Evolutionary conservation across 2,797 vertebrate genomes (phyloP).

Genomic region (Corythornis leucogaster): DNA sequence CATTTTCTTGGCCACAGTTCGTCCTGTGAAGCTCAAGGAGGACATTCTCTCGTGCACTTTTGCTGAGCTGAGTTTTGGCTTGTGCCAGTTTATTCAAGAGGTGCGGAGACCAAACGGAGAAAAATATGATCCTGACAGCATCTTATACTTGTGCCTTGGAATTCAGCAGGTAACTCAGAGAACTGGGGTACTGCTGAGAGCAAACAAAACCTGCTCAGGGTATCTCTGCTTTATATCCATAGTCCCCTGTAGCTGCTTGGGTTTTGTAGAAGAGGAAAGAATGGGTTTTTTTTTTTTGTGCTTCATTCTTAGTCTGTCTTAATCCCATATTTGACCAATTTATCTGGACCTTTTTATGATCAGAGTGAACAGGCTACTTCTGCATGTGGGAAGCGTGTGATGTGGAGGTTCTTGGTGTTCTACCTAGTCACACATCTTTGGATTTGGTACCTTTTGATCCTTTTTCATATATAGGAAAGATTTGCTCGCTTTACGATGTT

Average conservation of each 20-base stretch:
- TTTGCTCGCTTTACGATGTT: neutral
- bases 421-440: neutral
- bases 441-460: neutral
- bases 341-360: neutral
- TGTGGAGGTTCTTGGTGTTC: neutral
- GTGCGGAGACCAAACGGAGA: constrained; percentile 91
- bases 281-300: neutral
- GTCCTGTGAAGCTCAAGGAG: constrained; percentile 89
- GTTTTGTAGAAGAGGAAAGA: neutral
- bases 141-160: constrained; percentile 98
- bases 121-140: constrained; percentile 90
- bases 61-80: constrained; percentile 93
- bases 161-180: constrained; percentile 90
- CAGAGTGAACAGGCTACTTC: neutral
- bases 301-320: neutral
- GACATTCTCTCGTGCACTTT: constrained; percentile 92
- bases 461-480: neutral
- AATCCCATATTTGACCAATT: neutral
- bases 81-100: constrained; percentile 93
- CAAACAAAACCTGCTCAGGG: neutral
- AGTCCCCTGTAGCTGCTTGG: neutral
- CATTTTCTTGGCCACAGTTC: constrained; percentile 75
- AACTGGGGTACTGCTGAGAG: neutral
- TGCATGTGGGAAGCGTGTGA: neutral
- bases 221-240: neutral